A percentile compares a stretch with the other conserved stretches of the same genome.
Evolutionary conservation across 2,888 invertebrate species (phyloP).

Genomic region (Linnaemya tessellans): DNA sequence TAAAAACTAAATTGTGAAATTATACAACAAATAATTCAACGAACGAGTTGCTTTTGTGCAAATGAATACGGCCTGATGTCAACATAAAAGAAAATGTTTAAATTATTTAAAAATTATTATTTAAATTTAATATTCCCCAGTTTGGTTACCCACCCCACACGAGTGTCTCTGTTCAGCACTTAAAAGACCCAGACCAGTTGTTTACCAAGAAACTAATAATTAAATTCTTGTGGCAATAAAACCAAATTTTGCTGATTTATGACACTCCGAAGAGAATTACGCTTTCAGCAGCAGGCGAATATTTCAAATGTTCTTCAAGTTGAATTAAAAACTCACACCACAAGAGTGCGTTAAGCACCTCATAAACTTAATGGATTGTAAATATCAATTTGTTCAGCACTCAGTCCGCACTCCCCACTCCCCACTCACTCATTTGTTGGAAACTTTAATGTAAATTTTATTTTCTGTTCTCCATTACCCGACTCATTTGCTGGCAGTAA

Average conservation of each 20-base stretch:
- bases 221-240: neutral
- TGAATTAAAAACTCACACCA: neutral
- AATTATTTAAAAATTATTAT: no score
- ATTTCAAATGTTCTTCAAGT: neutral
- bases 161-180: no score
- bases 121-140: no score
- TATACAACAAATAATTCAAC: no score
- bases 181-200: neutral
- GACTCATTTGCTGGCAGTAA: slow-evolving; percentile 31
- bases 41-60: no score
- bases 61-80: no score
- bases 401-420: no score
- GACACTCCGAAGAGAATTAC: neutral
- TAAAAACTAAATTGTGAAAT: neutral
- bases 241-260: neutral
- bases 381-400: neutral
- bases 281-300: neutral
- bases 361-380: slow-evolving; percentile 42
- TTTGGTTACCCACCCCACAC: no score
- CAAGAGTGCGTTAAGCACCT: neutral
- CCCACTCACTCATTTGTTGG: neutral
- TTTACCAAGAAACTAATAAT: no score
- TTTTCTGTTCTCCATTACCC: neutral
- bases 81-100: no score
- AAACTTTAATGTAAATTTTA: neutral